phyloP scores from a whole-genome alignment of 2,888 invertebrate species.

The Diaperis boleti region DNA sequence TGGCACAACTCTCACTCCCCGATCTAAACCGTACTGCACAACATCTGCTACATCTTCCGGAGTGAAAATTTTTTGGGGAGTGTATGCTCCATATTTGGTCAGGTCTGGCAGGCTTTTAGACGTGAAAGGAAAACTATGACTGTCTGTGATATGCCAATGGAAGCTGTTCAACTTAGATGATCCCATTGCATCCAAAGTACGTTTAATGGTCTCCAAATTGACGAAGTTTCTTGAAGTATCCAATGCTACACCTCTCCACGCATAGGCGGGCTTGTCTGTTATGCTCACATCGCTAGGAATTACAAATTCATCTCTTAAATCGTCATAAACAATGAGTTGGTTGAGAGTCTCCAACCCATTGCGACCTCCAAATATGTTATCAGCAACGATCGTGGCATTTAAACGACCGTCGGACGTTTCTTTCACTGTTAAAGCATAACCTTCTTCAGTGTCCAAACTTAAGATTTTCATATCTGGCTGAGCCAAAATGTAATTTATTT shows the following conservation, averaged over 20 bases:
- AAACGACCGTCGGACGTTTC: constrained; percentile 67
- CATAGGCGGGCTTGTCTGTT: constrained; percentile 85
- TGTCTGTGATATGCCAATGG: constrained; percentile 96
- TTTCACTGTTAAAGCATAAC: constrained; percentile 68
- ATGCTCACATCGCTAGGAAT: constrained; percentile 75
- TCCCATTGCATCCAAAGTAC: constrained; percentile 90
- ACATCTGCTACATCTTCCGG: constrained; percentile 70
- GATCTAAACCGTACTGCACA: constrained; percentile 62
- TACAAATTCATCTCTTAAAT: constrained; percentile 72
- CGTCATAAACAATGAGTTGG: constrained; percentile 77
- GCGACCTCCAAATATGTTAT: constrained; percentile 76
- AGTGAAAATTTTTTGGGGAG: constrained; percentile 77
- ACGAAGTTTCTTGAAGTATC: constrained; percentile 94
- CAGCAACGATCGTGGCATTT: constrained; percentile 70
- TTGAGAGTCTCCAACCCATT: constrained; percentile 77
- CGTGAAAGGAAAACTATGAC: constrained; percentile 93
- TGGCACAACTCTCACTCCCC: constrained; percentile 89
- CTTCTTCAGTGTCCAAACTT: constrained; percentile 72
- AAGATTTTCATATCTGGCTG: constrained; percentile 55
- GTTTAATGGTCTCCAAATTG: constrained; percentile 77
- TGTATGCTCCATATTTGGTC: constrained; percentile 82
- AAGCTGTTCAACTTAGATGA: constrained; percentile 92
- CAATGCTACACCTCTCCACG: constrained; percentile 88
- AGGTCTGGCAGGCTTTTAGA: constrained; percentile 80
- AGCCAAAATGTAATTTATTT: constrained; percentile 51